Percentiles rank a stretch among this genome's conserved stretches.
Evolutionary conservation across 23 tunicate species (phyloP).

Genomic region (Trididemnum clinides): DNA sequence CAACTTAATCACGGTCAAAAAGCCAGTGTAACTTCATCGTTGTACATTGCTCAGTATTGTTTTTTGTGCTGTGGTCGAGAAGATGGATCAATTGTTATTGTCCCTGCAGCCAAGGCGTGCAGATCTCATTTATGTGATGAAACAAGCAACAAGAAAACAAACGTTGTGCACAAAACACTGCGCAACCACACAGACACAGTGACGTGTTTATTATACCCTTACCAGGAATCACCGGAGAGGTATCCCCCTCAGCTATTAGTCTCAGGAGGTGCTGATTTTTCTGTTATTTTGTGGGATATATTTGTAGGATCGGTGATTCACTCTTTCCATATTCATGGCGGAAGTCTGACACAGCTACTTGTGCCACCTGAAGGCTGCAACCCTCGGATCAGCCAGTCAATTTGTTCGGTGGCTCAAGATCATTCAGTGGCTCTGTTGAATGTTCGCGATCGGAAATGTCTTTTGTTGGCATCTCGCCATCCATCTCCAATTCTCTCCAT

Average conservation of each 20-base stretch:
- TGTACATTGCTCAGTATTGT: conserved; percentile 59
- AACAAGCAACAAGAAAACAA: conserved; percentile 15
- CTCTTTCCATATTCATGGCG: conserved; percentile 81
- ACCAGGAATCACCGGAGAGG: conserved; percentile 69
- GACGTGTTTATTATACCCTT: conserved; percentile 84
- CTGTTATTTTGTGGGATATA: conserved; percentile 86
- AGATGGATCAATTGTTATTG: conserved; percentile 84
- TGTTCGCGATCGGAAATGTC: conserved; percentile 85
- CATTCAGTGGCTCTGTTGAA: conserved; percentile 84
- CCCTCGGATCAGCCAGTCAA: conserved; percentile 64
- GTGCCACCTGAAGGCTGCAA: conserved; percentile 86
- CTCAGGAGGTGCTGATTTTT: conserved; percentile 91
- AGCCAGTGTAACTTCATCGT: conserved; percentile 49
- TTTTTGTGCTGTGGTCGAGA: conserved; percentile 86
- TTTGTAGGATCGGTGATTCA: conserved; percentile 58
- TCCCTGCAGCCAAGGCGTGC: conserved; percentile 87
- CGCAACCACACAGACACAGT: conserved; percentile 74
- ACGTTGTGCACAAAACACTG: conserved; percentile 60
- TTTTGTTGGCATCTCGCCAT: conserved; percentile 85
- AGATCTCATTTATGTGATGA: conserved; percentile 54
- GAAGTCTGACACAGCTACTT: conserved; percentile 59
- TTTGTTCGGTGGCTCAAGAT: conserved; percentile 86
- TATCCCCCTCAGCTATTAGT: conserved; percentile 62
- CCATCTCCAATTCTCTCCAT: conserved; percentile 65
- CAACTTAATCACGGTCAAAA: conserved; percentile 26